Conservation (phyloP, 2,797 vertebrate species). For the Tachyglossus aculeatus region DNA sequence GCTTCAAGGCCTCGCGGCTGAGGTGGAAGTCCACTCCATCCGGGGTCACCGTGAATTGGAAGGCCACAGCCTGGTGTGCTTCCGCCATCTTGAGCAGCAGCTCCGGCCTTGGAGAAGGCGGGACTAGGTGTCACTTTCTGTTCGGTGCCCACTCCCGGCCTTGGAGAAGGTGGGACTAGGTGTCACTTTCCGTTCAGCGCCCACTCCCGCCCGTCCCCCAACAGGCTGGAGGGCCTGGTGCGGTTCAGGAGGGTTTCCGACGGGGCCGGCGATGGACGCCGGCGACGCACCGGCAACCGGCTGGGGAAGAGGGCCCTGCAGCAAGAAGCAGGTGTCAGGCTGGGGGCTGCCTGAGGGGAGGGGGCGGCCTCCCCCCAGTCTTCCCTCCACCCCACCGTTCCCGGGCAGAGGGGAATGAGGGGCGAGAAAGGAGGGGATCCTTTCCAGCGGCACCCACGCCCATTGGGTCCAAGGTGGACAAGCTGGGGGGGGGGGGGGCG, state of each 20-base stretch:
- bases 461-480: background rate
- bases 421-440: background rate
- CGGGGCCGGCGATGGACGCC: no score
- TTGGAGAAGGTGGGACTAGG: background rate
- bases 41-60: constrained; percentile 93
- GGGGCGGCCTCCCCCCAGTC: background rate
- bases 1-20: constrained; percentile 87
- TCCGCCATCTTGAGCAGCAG: constrained; percentile 84
- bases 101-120: background rate
- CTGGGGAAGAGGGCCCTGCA: no score
- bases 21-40: constrained; percentile 89
- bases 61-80: constrained; percentile 95
- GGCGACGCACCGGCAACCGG: no score
- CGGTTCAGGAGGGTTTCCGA: no score
- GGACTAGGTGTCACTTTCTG: background rate
- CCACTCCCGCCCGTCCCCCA: background rate
- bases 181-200: background rate
- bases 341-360: background rate
- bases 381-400: background rate
- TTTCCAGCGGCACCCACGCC: background rate
- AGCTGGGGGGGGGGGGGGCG: background rate
- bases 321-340: no score
- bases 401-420: no score
- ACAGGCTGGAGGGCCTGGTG: no score
- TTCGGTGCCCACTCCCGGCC: background rate